Evolutionary conservation across 2,888 invertebrate species (phyloP), one percentile per base, ranked within the genome.

Genomic region (Lamellibrachia columna): DNA sequence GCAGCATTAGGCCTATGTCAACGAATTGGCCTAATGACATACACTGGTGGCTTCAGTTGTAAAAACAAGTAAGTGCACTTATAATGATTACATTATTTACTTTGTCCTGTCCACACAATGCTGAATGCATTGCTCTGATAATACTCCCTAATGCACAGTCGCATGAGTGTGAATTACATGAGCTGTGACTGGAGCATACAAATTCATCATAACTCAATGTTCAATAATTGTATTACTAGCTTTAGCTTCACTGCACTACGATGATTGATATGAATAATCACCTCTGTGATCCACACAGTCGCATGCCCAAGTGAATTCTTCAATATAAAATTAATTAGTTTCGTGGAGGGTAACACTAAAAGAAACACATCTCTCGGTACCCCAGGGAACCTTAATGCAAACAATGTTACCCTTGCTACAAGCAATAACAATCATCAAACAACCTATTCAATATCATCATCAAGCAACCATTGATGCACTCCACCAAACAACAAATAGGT

Each of bases 11-110:
- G 40, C 40, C 40, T 40, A 75, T 75, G 75, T 75, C 75, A 15
- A n/a, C n/a, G 75, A 75, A 15, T 22, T 75, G 75, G 75, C n/a
- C 22, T 75, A 75, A 75, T 75, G 75, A n/a, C n/a, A 75, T 6
- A 75, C 75, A 75, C 75, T 75, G 75, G 75, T 75, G 15, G 75
- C 75, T n/a, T n/a, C 22, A 75, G 75, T 75, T 75, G 22, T 75
- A 75, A 75, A 75, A 75, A 75, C 75, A 75, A 75, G 75, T 75
- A 75, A 75, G 75, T 75, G 75, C 75, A 75, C 75, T 75, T 75
- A 75, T 15, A 75, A 75, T 75, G n/a, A 75, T 75, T 75, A n/a
- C 75, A 75, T 75, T 75, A 75, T 75, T 75, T 75, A 75, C 75
- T 75, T 75, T 75, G 22, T 15, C 1, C 75, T 75, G 22, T 75